phyloP scores from a whole-genome alignment of 2,888 invertebrate species.

The Diaprepes abbreviatus region DNA sequence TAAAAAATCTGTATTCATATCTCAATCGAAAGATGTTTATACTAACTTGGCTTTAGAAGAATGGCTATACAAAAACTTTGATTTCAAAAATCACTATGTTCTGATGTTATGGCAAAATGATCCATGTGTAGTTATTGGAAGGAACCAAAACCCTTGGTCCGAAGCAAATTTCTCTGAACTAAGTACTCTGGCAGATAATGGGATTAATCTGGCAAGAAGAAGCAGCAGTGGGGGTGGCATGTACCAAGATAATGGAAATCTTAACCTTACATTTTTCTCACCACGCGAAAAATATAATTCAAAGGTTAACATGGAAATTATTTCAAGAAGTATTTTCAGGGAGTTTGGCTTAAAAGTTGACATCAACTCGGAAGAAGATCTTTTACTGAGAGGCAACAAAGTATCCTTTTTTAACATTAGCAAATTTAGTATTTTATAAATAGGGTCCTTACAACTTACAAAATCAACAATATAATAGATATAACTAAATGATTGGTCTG shows the following conservation, averaged over 20 bases:
- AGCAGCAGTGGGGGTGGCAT: slow-evolving; percentile 98
- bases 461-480: too few relatives aligned
- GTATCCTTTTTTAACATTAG: slow-evolving; percentile 75
- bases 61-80: slow-evolving; percentile 92
- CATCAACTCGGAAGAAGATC: slow-evolving; percentile 91
- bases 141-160: slow-evolving; percentile 96
- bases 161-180: slow-evolving; percentile 86
- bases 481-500: too few relatives aligned
- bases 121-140: slow-evolving; percentile 95
- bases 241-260: slow-evolving; percentile 94
- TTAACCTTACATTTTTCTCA: slow-evolving; percentile 94
- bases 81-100: slow-evolving; percentile 86
- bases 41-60: slow-evolving; percentile 96
- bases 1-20: slow-evolving; percentile 91
- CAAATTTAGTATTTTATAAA: too few relatives aligned
- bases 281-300: slow-evolving; percentile 78
- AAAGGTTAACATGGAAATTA: slow-evolving; percentile 84
- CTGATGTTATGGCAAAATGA: slow-evolving; percentile 94
- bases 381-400: slow-evolving; percentile 84
- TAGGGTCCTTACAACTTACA: too few relatives aligned
- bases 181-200: slow-evolving; percentile 69
- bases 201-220: slow-evolving; percentile 85
- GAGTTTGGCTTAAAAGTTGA: slow-evolving; percentile 84
- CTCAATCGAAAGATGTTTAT: slow-evolving; percentile 91
- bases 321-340: slow-evolving; percentile 85